Conservation (phyloP, 2,888 invertebrate genomes). For the Ectemnius cavifrons region DNA sequence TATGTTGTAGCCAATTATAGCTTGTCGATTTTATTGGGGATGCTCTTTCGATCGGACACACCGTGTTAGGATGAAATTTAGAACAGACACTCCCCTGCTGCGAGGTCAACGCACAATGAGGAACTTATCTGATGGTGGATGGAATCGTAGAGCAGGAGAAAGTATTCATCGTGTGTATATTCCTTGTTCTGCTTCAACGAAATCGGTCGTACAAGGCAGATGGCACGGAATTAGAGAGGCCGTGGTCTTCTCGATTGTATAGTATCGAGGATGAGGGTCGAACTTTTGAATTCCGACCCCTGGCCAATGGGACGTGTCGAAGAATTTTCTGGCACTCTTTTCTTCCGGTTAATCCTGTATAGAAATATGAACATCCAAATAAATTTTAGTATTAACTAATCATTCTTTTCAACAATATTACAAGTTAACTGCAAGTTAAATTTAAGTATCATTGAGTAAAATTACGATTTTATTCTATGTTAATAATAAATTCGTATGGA, state of each 20-base stretch:
- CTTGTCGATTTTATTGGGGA: constrained; percentile 8
- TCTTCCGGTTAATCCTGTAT: too few species aligned
- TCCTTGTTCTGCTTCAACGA: not conserved
- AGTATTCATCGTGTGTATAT: constrained; percentile 16
- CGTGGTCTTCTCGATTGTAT: not conserved
- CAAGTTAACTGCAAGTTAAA: too few species aligned
- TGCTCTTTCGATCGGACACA: not conserved
- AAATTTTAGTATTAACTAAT: too few species aligned
- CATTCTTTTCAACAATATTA: too few species aligned
- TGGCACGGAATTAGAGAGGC: constrained; percentile 27
- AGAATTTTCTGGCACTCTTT: too few species aligned
- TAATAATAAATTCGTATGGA: too few species aligned
- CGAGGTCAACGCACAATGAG: constrained; percentile 12
- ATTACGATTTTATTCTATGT: too few species aligned
- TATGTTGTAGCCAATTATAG: constrained; percentile 45
- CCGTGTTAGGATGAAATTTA: constrained; percentile 33
- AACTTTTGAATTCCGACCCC: not conserved
- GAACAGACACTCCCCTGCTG: constrained; percentile 6
- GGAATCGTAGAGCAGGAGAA: constrained; percentile 10
- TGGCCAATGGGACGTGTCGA: too few species aligned
- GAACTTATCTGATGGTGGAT: constrained; percentile 27
- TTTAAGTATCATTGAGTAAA: too few species aligned
- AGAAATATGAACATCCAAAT: too few species aligned
- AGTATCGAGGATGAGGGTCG: not conserved
- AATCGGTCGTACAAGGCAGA: constrained; percentile 27